Evolutionary conservation across 2,113 vertebrate genomes (phyloP), one percentile per base, ranked within the genome.

Genomic region (Cryptomyrus ogoouensis): DNA sequence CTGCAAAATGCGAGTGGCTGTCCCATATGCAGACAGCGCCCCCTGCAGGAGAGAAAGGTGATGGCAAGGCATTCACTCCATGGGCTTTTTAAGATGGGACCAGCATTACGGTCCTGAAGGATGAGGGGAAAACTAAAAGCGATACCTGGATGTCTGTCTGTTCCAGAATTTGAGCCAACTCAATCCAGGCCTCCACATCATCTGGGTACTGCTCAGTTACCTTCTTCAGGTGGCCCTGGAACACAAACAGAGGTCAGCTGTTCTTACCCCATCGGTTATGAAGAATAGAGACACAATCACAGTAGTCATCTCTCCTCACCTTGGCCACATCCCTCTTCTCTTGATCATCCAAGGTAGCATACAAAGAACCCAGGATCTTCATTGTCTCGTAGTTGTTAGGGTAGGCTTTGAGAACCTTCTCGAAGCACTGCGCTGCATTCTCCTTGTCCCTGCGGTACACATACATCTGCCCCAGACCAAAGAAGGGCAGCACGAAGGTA

Each of bases 331-430:
- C 98, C 93, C 98, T 94, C 94, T 99, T 99, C 92, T 99, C 98
- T 93, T 99, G 98, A 93, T 99, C 98, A 89, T 99, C 98, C 47
- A 98, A 99, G 21, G 98, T 97, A 6, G 98, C 98, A 88, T 99
- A 99, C 17, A 99, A 97, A 15, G 98, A 99, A 4, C 98, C 98
- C 88, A 99, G 97, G 93, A 99, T 99, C 93, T 99, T 99, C 98
- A 99, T 99, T 3, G 98, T 99, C 93, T 99, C 98, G 0, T 99
- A 99, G 94, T 99, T 99, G 93, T 99, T 99, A 91, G 98, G 98
- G 92, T 99, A 99, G 58, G 98, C 98, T 94, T 99, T 99, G 91
- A 99, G 95, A 92, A 99, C 98, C 92, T 99, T 99, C 92, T 99
- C 98, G 90, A 99, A 99, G 95, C 98, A 99, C 39, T 99, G 98